phyloP scores from a whole-genome alignment of 2,797 vertebrate species.

The Arnoldichthys spilopterus region DNA sequence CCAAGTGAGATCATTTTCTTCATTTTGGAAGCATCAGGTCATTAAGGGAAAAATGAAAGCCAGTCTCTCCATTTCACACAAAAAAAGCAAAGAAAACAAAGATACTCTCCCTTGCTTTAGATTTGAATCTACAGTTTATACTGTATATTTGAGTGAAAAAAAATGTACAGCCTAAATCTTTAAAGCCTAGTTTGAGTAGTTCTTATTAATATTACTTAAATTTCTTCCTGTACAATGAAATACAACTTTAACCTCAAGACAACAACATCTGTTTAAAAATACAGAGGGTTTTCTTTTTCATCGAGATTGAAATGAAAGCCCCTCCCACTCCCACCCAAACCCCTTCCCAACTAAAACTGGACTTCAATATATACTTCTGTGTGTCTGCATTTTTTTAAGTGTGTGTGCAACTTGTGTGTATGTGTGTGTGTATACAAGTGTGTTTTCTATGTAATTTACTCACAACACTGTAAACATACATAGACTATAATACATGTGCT shows the following conservation, averaged over 20 bases:
- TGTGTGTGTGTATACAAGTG: slow-evolving; percentile 71
- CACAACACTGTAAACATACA: slow-evolving; percentile 99
- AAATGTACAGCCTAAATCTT: slow-evolving; percentile 93
- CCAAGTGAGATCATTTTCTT: slow-evolving; percentile 11
- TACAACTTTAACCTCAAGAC: slow-evolving; percentile 78
- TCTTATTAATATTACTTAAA: slow-evolving; percentile 75
- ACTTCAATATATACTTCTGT: slow-evolving; percentile 78
- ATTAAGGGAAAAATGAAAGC: slow-evolving; percentile 52
- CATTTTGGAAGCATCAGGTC: neutral
- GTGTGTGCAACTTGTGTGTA: slow-evolving; percentile 49
- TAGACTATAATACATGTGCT: slow-evolving; percentile 99
- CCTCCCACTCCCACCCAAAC: slow-evolving; percentile 61
- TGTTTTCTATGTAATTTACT: slow-evolving; percentile 96
- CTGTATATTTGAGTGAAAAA: slow-evolving; percentile 83
- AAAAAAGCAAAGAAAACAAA: slow-evolving; percentile 58
- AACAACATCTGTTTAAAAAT: slow-evolving; percentile 83
- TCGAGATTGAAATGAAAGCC: slow-evolving; percentile 59
- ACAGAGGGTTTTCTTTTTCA: slow-evolving; percentile 86
- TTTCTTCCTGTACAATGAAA: slow-evolving; percentile 85
- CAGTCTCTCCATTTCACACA: slow-evolving; percentile 57
- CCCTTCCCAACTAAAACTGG: slow-evolving; percentile 79
- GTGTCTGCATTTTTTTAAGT: slow-evolving; percentile 44
- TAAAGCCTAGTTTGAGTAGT: slow-evolving; percentile 86
- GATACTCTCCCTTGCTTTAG: slow-evolving; percentile 57
- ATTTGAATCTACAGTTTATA: slow-evolving; percentile 72